Evolutionary conservation across 1,140 invertebrate species (phyloP).

Genomic region (Hylyphantes graminicola): DNA sequence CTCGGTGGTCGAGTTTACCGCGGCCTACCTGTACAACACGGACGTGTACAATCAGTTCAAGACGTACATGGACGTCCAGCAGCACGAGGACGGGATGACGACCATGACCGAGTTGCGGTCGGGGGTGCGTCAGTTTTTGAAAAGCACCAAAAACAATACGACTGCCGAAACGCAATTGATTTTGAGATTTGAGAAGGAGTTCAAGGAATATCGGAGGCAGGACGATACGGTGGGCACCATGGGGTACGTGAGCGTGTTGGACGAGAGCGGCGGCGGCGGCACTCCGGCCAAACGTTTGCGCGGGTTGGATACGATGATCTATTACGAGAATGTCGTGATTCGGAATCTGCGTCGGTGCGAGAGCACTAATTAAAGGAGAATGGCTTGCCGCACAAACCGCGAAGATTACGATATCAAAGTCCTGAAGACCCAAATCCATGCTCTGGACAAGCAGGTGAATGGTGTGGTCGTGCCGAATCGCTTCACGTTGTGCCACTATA

Average conservation of each 20-base stretch:
- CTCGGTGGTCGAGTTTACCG: conserved; percentile 3
- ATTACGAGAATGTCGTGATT: no score
- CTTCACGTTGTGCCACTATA: no score
- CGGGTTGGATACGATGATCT: no score
- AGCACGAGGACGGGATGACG: neutral
- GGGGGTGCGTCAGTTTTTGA: conserved; percentile 26
- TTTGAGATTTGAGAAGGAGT: conserved; percentile 29
- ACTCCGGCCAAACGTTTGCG: neutral
- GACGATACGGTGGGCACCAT: no score
- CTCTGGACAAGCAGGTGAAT: neutral
- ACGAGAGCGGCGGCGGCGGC: neutral
- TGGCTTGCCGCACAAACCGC: neutral
- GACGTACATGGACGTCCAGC: conserved; percentile 7
- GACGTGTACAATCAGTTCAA: conserved; percentile 39
- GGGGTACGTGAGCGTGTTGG: neutral
- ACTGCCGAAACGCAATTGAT: conserved; percentile 7
- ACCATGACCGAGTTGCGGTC: conserved; percentile 16
- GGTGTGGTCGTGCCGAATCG: no score
- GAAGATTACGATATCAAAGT: neutral
- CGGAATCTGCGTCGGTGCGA: no score
- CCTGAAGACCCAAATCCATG: neutral
- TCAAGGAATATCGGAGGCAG: neutral
- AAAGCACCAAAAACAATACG: neutral
- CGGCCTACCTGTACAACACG: conserved; percentile 4
- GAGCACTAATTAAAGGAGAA: neutral